Evolutionary conservation across 2,113 vertebrate genomes (phyloP), one percentile per base, ranked within the genome.

Genomic region (Microtus ochrogaster): DNA sequence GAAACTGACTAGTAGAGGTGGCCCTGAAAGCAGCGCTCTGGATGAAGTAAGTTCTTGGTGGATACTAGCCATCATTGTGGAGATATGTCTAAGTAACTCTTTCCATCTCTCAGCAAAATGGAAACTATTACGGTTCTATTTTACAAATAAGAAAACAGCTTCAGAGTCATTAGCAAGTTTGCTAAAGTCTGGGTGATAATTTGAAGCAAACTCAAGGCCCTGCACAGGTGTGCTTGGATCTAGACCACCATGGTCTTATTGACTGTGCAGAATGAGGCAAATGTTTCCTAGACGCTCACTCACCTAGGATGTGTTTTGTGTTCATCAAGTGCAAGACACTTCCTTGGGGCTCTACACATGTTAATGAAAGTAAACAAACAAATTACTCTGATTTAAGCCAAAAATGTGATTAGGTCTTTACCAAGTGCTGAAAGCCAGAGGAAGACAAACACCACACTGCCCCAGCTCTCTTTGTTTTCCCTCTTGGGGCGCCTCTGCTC

Each of bases 191-290:
- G 4, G 47, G 44, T 24, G n/a, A 83, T 91, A 78, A 66, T 68
- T 76, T 81, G 87, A 88, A 55, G 47, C 90, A 94, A 94, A 63
- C 65, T 76, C 26, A 55, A 70, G 70, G 73, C 41, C 72, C 58
- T 76, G 36, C 52, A 39, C 36, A 90, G 76, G 89, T 87, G 39
- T 83, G 39, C 58, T 55, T 49, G 16, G 39, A 33, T 36, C 39
- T 49, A 91, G 88, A 83, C 8, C 70, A 63, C 87, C 52, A 16
- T 10, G 8, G 2, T 61, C 36, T 76, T 73, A 33, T 39, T 78
- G 58, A 28, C 36, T 68, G 2, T 28, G 3, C 30, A 0, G 11
- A 96, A n/a, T 2, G 47, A 58, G 5, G 21, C 44, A 55, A 87
- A 74, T 61, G 26, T 47, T 70, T 74, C 47, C 72, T 21, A 61